Conservation (phyloP, 1,140 invertebrate species). For the Aleiodes sp. region DNA sequence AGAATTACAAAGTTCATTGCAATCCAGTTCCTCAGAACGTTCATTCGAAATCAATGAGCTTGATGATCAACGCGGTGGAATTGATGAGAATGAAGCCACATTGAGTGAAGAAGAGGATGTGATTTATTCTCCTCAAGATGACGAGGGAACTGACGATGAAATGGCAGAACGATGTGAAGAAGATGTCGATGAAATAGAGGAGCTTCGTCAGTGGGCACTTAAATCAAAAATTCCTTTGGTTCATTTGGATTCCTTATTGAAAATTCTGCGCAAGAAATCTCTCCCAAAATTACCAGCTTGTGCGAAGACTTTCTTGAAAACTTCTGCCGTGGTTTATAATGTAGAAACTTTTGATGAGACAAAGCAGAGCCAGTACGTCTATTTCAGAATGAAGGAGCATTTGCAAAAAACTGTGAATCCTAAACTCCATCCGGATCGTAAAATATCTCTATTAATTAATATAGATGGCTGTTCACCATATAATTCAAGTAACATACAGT, state of each 20-base stretch:
- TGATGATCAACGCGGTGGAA: too few species aligned
- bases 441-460: conserved; percentile 19
- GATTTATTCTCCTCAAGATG: too few species aligned
- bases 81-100: too few species aligned
- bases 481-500: conserved; percentile 2
- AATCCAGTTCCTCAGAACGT: too few species aligned
- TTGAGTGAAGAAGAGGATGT: too few species aligned
- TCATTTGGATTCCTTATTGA: conserved; percentile 5
- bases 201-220: conserved; percentile 21
- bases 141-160: too few species aligned
- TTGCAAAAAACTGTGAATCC: conserved; percentile 18
- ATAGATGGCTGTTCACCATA: conserved; percentile 24
- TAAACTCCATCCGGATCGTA: neutral
- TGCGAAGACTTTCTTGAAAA: conserved; percentile 35
- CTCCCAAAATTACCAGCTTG: conserved; percentile 26
- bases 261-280: conserved; percentile 6
- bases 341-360: conserved; percentile 1
- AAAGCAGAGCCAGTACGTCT: conserved; percentile 14
- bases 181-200: conserved; percentile 23
- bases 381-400: conserved; percentile 13
- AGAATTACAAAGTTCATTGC: too few species aligned
- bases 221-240: neutral
- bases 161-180: too few species aligned
- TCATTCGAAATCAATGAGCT: too few species aligned
- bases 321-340: conserved; percentile 12